A percentile compares a stretch with the other conserved stretches of the same genome.
Evolutionary conservation across 2,888 invertebrate genomes (phyloP).

Genomic region (Neoascia interrupta): DNA sequence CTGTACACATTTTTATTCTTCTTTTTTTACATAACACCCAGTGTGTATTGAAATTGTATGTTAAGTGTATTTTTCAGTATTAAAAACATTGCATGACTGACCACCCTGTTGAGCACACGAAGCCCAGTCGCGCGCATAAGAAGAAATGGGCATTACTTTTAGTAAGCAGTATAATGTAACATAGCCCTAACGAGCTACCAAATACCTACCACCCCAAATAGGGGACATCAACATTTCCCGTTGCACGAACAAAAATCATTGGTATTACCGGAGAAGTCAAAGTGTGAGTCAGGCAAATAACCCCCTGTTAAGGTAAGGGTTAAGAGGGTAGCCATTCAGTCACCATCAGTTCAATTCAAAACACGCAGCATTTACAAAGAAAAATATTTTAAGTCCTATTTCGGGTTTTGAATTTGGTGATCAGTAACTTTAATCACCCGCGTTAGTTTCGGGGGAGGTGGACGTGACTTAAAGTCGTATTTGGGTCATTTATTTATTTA

Average conservation of each 20-base stretch:
- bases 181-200: neutral
- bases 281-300: neutral
- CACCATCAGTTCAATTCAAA: constrained; percentile 30
- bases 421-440: constrained; percentile 35
- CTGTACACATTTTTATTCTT: no score
- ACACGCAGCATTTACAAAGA: constrained; percentile 47
- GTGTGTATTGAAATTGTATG: no score
- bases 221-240: neutral
- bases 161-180: no score
- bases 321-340: constrained; percentile 25
- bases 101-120: constrained; percentile 40
- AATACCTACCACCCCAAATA: constrained; percentile 12
- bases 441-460: neutral
- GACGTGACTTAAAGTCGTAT: constrained; percentile 15
- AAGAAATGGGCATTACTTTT: no score
- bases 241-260: constrained; percentile 17
- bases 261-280: neutral
- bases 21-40: no score
- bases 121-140: no score
- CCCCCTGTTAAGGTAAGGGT: neutral
- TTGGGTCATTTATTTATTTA: constrained; percentile 50
- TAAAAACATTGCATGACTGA: no score
- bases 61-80: no score
- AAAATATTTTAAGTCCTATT: constrained; percentile 44
- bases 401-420: constrained; percentile 22